phyloP scores from a whole-genome alignment of 2,888 invertebrate genomes.

The Drosophila meridiana region DNA sequence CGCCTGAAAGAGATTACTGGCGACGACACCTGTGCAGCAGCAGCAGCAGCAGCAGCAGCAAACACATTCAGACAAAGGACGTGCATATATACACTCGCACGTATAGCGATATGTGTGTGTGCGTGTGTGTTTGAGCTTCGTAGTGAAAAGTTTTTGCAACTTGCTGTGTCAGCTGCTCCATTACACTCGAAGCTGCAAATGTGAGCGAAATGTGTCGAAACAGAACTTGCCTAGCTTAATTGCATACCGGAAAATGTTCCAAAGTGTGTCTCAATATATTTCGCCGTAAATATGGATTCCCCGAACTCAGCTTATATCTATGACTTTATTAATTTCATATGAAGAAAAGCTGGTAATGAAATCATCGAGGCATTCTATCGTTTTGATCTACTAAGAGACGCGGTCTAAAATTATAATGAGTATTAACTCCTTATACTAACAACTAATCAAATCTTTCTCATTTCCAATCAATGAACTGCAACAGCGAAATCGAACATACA shows the following conservation, averaged over 20 bases:
- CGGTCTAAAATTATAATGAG: too few relatives aligned
- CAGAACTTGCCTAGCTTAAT: background rate
- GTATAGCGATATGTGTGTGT: slow-evolving; percentile 17
- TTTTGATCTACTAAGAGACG: too few relatives aligned
- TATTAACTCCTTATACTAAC: too few relatives aligned
- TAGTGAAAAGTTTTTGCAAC: slow-evolving; percentile 67
- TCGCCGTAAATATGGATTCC: too few relatives aligned
- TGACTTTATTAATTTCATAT: background rate
- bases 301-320: background rate
- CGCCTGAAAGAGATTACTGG: slow-evolving; percentile 75
- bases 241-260: background rate
- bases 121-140: slow-evolving; percentile 30
- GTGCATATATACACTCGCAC: slow-evolving; percentile 17
- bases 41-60: slow-evolving; percentile 41
- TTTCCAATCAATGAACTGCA: too few relatives aligned
- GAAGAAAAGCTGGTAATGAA: background rate
- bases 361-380: too few relatives aligned
- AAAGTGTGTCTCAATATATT: background rate
- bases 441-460: too few relatives aligned
- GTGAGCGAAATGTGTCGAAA: slow-evolving; percentile 29
- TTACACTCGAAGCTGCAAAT: slow-evolving; percentile 67
- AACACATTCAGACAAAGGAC: slow-evolving; percentile 39
- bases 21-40: slow-evolving; percentile 77
- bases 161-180: slow-evolving; percentile 79
- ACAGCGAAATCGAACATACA: too few relatives aligned